Conservation (phyloP, 2,888 invertebrate genomes). For the Choreutis nemorana region DNA sequence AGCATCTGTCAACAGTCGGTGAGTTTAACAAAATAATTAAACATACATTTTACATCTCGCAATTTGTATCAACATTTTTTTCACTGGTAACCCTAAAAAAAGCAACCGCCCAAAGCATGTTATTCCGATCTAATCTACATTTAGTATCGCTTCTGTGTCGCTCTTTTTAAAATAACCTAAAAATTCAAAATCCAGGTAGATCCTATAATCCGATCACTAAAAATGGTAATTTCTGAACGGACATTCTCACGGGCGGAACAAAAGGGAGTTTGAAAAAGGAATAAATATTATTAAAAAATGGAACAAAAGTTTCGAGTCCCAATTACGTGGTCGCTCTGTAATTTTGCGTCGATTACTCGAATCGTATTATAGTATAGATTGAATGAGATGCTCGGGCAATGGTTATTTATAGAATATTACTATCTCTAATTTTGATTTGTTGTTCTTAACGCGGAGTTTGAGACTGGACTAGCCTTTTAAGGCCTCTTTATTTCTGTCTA, state of each 20-base stretch:
- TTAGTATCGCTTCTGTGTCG: slow-evolving; percentile 27
- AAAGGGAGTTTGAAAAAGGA: slow-evolving; percentile 44
- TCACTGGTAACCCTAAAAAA: not conserved
- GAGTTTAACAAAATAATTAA: slow-evolving; percentile 50
- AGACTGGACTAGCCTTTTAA: too few species aligned
- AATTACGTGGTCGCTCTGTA: slow-evolving; percentile 39
- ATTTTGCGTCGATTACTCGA: slow-evolving; percentile 32
- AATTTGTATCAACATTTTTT: slow-evolving; percentile 5
- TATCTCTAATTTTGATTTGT: too few species aligned
- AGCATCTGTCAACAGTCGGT: slow-evolving; percentile 88
- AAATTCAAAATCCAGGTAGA: slow-evolving; percentile 6
- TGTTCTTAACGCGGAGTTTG: too few species aligned
- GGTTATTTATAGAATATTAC: too few species aligned
- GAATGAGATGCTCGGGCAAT: too few species aligned
- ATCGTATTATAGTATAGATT: too few species aligned
- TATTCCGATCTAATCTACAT: slow-evolving; percentile 37
- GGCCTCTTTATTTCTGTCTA: too few species aligned
- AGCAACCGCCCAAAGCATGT: slow-evolving; percentile 38
- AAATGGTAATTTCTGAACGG: slow-evolving; percentile 57
- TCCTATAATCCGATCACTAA: slow-evolving; percentile 55
- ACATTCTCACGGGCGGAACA: slow-evolving; percentile 57
- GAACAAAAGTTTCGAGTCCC: slow-evolving; percentile 55
- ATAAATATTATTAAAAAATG: slow-evolving; percentile 28
- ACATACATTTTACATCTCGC: too few species aligned
- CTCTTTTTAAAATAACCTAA: slow-evolving; percentile 16